These are phyloP conservation scores for Trichonephila inaurata DNA, from an alignment of 1,140 invertebrate genomes.

Conservation along the genomic window DNA sequence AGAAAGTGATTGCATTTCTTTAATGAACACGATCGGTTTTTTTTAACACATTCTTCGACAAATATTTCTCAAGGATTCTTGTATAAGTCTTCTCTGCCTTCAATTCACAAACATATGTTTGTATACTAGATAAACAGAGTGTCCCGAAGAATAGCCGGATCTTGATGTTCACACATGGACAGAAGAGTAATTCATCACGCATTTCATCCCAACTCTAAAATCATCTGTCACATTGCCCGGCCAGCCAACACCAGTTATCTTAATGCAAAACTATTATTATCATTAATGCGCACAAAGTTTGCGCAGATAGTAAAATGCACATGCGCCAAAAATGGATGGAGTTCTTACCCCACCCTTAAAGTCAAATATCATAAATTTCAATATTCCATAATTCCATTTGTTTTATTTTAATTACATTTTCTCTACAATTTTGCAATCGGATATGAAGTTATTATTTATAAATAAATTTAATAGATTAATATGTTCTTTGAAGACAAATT, in stretches of 20 bases:
- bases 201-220: not conserved
- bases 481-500: no score
- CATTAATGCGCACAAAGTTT: not conserved
- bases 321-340: no score
- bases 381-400: no score
- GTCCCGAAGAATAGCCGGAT: not conserved
- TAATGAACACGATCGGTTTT: not conserved
- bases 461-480: no score
- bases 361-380: no score
- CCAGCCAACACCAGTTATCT: not conserved
- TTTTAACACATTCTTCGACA: not conserved
- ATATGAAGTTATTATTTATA: no score
- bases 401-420: no score
- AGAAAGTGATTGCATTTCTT: not conserved
- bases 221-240: conserved; percentile 12
- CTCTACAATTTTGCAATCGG: no score
- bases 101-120: not conserved
- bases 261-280: not conserved
- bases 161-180: not conserved
- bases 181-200: not conserved
- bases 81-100: not conserved
- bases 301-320: not conserved
- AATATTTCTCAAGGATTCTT: not conserved
- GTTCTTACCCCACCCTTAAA: no score
- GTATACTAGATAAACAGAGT: not conserved